Conservation (phyloP, 2,113 vertebrate species). For the Spea bombifrons region DNA sequence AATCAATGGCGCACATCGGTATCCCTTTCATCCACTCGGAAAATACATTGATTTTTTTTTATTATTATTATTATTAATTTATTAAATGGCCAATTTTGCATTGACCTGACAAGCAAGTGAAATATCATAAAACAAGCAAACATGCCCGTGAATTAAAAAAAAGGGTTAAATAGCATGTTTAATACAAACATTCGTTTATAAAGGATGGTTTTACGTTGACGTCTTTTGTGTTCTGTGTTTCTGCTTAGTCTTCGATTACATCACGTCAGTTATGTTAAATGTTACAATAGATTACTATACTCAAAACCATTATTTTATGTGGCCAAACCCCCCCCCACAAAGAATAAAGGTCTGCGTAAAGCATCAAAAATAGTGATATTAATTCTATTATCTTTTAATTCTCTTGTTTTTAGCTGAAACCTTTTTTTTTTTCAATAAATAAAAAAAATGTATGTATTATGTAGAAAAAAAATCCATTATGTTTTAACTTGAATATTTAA, state of each 20-base stretch:
- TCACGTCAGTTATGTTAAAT: background rate
- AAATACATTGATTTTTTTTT: background rate
- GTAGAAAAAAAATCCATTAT: too few relatives aligned
- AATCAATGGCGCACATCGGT: background rate
- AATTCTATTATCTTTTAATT: too few relatives aligned
- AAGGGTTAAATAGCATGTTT: conserved; percentile 18
- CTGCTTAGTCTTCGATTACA: background rate
- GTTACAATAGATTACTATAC: background rate
- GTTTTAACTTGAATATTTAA: too few relatives aligned
- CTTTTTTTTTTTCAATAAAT: too few relatives aligned
- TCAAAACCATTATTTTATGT: too few relatives aligned
- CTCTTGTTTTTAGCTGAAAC: too few relatives aligned
- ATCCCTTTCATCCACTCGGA: conserved; percentile 2
- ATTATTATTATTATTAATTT: background rate
- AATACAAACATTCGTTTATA: conserved; percentile 11
- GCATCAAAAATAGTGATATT: too few relatives aligned
- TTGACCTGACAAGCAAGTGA: too few relatives aligned
- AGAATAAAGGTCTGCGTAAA: too few relatives aligned
- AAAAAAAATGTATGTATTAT: too few relatives aligned
- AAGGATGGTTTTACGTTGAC: background rate
- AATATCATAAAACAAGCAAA: background rate
- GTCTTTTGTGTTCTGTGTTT: conserved; percentile 14
- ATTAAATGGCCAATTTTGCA: too few relatives aligned
- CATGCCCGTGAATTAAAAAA: background rate
- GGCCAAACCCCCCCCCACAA: too few relatives aligned